Evolutionary conservation across 2,888 invertebrate species (phyloP), one percentile per base, ranked within the genome.

Genomic region (Trissolcus japonicus): DNA sequence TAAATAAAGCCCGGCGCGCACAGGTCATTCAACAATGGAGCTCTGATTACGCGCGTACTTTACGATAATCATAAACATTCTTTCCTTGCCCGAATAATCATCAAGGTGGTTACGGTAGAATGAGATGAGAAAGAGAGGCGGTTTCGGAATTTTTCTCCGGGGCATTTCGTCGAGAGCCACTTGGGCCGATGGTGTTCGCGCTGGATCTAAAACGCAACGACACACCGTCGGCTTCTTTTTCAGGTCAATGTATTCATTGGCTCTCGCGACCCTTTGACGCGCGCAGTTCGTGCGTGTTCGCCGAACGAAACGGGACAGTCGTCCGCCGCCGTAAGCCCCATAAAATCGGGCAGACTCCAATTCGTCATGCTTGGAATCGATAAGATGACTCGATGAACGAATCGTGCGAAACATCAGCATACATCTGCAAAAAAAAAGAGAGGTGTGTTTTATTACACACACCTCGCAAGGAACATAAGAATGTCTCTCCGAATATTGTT

Each of bases 201-300:
- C 51, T 53, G 61, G n/a, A 62, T 62, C 72, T 56, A 74, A 51
- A 73, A 65, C 66, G 63, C 72, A 56, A 59, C 74, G 74, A 68
- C 59, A 69, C 16, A 55, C 69, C 66, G 56, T 25, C 25, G 63
- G 77, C 61, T 72, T 59, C 66, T 80, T 75, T 66, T 79, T 63
- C 61, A 72, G 84, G 84, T 84, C 83, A 84, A 84, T 84, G 82
- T 84, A 84, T 84, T 84, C 84, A 83, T 83, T 83, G 83, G 82
- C 62, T 81, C 79, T 35, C 76, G 71, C 78, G 84, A 85, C 83
- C 83, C 81, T 54, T 80, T 80, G 79, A 80, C 82, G 79, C 79
- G 78, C 55, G 62, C 74, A 75, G 79, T 65, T 63, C 53, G 60
- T 65, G 65, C 68, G 59, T 68, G 68, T 66, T 57, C 14, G 53